A percentile compares a stretch with the other conserved stretches of the same genome.
Evolutionary conservation across 2,113 vertebrate species (phyloP).

Genomic region (Cervus canadensis): DNA sequence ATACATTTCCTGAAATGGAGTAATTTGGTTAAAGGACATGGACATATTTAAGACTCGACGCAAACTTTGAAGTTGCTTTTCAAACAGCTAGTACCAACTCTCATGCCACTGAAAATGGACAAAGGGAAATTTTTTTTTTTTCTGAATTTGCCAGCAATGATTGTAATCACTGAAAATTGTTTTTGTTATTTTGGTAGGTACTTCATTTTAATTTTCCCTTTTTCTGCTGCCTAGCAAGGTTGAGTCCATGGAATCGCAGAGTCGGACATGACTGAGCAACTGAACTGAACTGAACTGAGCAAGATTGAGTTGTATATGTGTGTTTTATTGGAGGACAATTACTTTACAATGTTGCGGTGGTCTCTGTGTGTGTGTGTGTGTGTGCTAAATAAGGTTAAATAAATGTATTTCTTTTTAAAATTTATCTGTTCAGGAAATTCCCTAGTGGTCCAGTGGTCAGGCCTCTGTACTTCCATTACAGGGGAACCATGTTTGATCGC

Average conservation of each 20-base stretch:
- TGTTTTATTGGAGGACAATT: background rate
- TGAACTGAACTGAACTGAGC: background rate
- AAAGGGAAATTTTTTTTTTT: background rate
- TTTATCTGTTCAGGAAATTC: background rate
- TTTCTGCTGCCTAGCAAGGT: background rate
- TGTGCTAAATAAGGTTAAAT: background rate
- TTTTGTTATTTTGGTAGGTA: background rate
- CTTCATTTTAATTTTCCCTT: background rate
- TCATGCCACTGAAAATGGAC: background rate
- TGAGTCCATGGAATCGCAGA: background rate
- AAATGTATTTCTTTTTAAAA: background rate
- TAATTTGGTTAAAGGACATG: background rate
- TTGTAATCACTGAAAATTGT: background rate
- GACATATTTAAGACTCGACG: background rate
- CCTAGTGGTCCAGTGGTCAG: background rate
- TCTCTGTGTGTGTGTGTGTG: background rate
- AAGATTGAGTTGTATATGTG: background rate
- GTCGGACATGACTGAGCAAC: rapidly evolving
- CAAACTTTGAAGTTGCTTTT: conserved; percentile 21
- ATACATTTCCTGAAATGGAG: background rate
- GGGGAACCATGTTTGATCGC: background rate
- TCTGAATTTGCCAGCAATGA: background rate
- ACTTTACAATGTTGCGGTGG: background rate
- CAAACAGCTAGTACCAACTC: background rate
- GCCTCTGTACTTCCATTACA: background rate